These are phyloP conservation scores for Meliscaeva auricollis DNA, from an alignment of 2,888 invertebrate genomes.

Conservation along the genomic window DNA sequence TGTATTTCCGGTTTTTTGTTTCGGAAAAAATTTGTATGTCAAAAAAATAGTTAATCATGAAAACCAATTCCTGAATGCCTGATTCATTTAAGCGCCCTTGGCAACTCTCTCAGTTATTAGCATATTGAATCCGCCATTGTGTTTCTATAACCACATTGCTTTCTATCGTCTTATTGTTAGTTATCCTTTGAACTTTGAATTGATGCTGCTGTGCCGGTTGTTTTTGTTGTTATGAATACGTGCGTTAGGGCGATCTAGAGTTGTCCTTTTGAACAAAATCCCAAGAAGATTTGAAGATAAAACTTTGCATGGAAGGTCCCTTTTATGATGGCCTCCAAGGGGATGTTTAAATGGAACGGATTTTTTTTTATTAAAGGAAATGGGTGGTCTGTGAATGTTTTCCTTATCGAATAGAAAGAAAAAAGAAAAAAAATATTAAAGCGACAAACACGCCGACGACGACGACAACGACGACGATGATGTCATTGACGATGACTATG, in stretches of 20 bases:
- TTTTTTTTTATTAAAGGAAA: not conserved
- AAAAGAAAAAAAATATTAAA: not conserved
- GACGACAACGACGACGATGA: not conserved
- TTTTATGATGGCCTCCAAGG: slow-evolving; percentile 20
- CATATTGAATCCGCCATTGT: not conserved
- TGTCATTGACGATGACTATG: slow-evolving; percentile 16
- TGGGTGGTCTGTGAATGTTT: not conserved
- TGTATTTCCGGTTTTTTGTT: no score
- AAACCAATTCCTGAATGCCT: no score
- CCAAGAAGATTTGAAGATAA: slow-evolving; percentile 28
- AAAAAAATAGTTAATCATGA: no score
- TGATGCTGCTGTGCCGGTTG: not conserved
- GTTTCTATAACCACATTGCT: slow-evolving; percentile 5
- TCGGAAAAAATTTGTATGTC: no score
- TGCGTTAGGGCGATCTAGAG: slow-evolving; percentile 6
- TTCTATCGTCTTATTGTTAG: slow-evolving; percentile 22
- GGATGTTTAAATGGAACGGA: not conserved
- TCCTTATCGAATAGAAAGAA: not conserved
- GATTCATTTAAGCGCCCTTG: no score
- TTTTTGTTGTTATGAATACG: slow-evolving; percentile 2
- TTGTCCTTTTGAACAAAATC: slow-evolving; percentile 17
- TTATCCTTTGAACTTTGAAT: slow-evolving; percentile 34
- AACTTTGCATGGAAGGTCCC: slow-evolving; percentile 29
- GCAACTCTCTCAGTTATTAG: not conserved
- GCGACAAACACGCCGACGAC: not conserved